phyloP scores from a whole-genome alignment of 2,113 vertebrate species.

The Psilopogon haemacephalus region DNA sequence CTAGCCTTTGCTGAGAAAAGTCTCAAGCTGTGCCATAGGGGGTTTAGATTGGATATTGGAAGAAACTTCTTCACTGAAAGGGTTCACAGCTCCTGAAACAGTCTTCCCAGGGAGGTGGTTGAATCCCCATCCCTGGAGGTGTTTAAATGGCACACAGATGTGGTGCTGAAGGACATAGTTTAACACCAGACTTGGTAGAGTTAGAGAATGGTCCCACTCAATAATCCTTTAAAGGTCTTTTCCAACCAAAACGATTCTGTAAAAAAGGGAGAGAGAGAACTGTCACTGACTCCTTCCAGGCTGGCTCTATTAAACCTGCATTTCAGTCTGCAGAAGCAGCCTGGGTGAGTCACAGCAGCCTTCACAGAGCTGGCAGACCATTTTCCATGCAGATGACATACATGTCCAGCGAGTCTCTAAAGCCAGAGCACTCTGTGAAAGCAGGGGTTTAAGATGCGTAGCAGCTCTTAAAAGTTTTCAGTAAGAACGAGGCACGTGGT shows the following conservation, averaged over 20 bases:
- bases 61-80: no score
- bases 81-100: no score
- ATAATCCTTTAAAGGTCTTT: no score
- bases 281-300: not conserved
- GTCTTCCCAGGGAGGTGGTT: no score
- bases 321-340: not conserved
- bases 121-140: no score
- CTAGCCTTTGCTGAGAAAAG: not conserved
- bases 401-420: not conserved
- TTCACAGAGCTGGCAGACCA: not conserved
- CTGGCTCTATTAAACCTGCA: not conserved
- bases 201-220: no score
- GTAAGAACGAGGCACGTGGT: not conserved
- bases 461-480: not conserved
- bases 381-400: not conserved
- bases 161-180: no score
- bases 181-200: no score
- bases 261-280: not conserved
- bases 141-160: no score
- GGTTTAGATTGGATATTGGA: no score
- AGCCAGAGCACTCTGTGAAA: not conserved
- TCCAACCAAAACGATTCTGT: no score
- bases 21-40: no score
- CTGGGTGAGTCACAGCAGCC: not conserved
- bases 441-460: not conserved